Percentiles rank a stretch among this genome's conserved stretches.
Conservation (phyloP, 2,113 vertebrate genomes). For the Hylia prasina region DNA sequence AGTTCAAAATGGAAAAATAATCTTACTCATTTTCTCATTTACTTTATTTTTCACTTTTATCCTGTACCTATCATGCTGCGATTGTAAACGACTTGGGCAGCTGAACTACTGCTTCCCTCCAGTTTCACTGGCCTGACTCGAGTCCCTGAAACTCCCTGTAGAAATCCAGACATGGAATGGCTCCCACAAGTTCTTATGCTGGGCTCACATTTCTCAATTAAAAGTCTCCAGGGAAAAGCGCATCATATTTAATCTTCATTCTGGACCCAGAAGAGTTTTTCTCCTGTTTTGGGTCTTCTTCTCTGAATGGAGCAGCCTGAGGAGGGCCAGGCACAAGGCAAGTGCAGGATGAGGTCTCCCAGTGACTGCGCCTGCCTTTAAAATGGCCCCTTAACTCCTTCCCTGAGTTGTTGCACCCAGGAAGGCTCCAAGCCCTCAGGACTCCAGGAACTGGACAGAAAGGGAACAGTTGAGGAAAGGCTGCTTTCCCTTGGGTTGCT, state of each 20-base stretch:
- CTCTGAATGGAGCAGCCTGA: neutral
- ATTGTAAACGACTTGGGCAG: neutral
- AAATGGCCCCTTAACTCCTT: neutral
- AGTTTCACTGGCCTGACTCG: neutral
- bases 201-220: neutral
- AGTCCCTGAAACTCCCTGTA: neutral
- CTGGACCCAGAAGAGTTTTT: neutral
- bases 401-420: fast-evolving
- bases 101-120: neutral
- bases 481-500: neutral
- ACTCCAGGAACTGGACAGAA: neutral
- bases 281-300: neutral
- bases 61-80: neutral
- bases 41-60: neutral
- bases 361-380: neutral
- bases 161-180: neutral
- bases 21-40: neutral
- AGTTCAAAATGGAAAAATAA: neutral
- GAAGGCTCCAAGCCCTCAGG: neutral
- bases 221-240: neutral
- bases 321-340: neutral
- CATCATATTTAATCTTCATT: neutral
- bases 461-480: neutral
- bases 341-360: neutral
- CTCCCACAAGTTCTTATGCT: neutral